These are phyloP conservation scores for human DNA, from an alignment of 2,113 vertebrate species.

Conservation along the genomic window GRCh38 chr7:138194501-138195000, in stretches of 20 bases:
- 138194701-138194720: neutral
- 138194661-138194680: too few relatives aligned
- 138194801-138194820: neutral
- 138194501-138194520: too few relatives aligned
- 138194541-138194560: too few relatives aligned
- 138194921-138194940: neutral
- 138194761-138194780: neutral
- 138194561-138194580: too few relatives aligned
- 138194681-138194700: too few relatives aligned
- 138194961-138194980: neutral
- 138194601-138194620: too few relatives aligned
- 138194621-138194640: too few relatives aligned
- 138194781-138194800: neutral
- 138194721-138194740: neutral
- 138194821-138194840: neutral
- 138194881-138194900: neutral
- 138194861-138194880: neutral
- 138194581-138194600: too few relatives aligned
- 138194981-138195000: neutral
- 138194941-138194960: neutral
- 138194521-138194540: too few relatives aligned
- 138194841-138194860: neutral
- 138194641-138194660: too few relatives aligned
- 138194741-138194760: neutral
- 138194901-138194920: neutral